A percentile compares a stretch with the other conserved stretches of the same genome.
These are phyloP conservation scores for Cephus rjabovi DNA, from an alignment of 2,888 invertebrate genomes.

Conservation along the genomic window DNA sequence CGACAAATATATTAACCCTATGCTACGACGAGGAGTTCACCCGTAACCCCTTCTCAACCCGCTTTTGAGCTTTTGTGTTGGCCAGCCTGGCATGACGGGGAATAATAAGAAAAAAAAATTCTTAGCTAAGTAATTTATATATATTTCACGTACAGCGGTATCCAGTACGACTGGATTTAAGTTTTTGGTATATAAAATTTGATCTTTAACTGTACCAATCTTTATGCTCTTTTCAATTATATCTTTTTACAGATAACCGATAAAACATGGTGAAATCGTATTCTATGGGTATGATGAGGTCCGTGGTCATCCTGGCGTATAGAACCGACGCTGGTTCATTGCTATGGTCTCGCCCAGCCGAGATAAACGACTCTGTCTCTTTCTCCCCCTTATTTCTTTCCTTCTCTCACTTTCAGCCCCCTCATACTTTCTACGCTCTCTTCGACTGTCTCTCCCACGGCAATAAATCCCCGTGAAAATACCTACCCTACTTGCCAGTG, in stretches of 20 bases:
- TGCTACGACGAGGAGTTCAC: not conserved
- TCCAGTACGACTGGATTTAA: not conserved
- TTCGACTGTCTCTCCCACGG: conserved; percentile 33
- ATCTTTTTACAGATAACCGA: not conserved
- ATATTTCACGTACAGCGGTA: not conserved
- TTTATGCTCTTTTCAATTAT: not conserved
- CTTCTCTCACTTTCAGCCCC: conserved; percentile 24
- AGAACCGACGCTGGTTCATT: conserved; percentile 30
- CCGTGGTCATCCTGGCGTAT: conserved; percentile 24
- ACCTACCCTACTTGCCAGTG: conserved; percentile 40
- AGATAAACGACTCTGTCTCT: conserved; percentile 41
- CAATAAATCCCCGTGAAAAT: conserved; percentile 53
- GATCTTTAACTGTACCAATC: not conserved
- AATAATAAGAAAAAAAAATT: not conserved
- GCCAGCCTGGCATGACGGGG: not conserved
- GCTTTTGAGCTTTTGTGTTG: not conserved
- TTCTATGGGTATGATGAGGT: not conserved
- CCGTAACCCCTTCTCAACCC: not conserved
- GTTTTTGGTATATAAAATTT: not conserved
- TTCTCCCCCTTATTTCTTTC: conserved; percentile 14
- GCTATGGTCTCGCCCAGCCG: conserved; percentile 28
- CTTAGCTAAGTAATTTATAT: not conserved
- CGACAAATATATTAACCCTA: conserved; percentile 58
- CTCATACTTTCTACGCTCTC: conserved; percentile 22
- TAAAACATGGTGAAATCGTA: not conserved